Percentiles rank a stretch among this genome's conserved stretches.
Conservation (phyloP, 2,113 vertebrate species). For the Microtus pennsylvanicus region DNA sequence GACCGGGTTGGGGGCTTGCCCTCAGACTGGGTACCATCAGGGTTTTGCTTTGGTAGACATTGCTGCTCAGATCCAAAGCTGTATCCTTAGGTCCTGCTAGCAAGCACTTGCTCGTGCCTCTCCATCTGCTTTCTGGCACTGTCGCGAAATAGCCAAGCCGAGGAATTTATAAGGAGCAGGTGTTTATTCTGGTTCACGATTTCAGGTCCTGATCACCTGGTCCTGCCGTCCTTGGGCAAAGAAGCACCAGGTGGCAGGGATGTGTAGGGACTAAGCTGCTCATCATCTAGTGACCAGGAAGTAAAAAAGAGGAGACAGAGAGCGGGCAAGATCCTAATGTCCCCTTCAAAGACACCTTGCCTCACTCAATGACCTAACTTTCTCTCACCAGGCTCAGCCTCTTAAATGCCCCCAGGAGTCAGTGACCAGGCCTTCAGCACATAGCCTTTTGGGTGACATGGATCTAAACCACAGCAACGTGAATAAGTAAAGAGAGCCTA, state of each 20-base stretch:
- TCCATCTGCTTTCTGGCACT: background rate
- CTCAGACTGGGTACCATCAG: background rate
- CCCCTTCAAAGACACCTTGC: background rate
- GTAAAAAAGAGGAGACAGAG: background rate
- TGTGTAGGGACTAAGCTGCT: background rate
- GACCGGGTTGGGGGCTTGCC: background rate
- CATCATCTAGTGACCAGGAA: background rate
- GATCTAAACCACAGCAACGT: background rate
- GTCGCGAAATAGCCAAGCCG: background rate
- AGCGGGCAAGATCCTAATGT: background rate
- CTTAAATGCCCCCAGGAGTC: background rate
- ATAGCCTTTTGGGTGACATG: background rate
- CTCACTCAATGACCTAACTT: background rate
- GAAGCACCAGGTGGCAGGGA: background rate
- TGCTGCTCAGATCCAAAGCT: background rate
- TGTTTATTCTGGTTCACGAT: background rate
- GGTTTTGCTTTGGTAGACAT: background rate
- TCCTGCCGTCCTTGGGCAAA: background rate
- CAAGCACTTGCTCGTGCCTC: too few species aligned
- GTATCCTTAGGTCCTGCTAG: background rate
- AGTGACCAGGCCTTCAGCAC: background rate
- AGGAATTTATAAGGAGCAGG: background rate
- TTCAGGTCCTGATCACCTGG: background rate
- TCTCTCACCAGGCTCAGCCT: background rate
- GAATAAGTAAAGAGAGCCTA: background rate